phyloP scores from a whole-genome alignment of 2,113 vertebrate species.

The Chaetura pelagica region DNA sequence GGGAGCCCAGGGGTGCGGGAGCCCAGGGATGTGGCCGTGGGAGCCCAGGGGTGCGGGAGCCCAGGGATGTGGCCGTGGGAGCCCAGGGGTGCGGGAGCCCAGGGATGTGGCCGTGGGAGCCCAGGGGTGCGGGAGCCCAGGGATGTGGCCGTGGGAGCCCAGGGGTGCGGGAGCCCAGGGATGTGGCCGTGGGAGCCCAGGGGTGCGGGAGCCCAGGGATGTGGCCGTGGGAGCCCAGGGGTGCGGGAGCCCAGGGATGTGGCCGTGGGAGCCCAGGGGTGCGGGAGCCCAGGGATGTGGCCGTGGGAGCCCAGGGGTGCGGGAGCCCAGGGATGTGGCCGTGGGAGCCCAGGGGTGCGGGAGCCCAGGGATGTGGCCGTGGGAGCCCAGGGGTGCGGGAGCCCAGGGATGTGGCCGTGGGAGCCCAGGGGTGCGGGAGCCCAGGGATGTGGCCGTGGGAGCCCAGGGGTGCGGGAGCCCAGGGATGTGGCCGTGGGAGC shows the following conservation, averaged over 20 bases:
- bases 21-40: neutral
- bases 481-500: neutral
- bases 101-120: neutral
- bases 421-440: neutral
- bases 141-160: neutral
- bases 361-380: neutral
- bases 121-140: too few relatives aligned
- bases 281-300: neutral
- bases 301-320: too few relatives aligned
- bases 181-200: neutral
- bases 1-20: neutral
- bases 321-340: neutral
- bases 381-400: neutral
- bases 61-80: neutral
- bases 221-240: too few relatives aligned
- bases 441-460: too few relatives aligned
- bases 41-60: neutral
- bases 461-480: neutral
- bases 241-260: neutral
- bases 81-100: neutral
- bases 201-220: neutral
- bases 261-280: neutral
- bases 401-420: neutral
- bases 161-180: neutral
- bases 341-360: neutral